These are phyloP conservation scores for Gymnothorax reevesii DNA, from an alignment of 2,797 vertebrate genomes.

Conservation along the genomic window DNA sequence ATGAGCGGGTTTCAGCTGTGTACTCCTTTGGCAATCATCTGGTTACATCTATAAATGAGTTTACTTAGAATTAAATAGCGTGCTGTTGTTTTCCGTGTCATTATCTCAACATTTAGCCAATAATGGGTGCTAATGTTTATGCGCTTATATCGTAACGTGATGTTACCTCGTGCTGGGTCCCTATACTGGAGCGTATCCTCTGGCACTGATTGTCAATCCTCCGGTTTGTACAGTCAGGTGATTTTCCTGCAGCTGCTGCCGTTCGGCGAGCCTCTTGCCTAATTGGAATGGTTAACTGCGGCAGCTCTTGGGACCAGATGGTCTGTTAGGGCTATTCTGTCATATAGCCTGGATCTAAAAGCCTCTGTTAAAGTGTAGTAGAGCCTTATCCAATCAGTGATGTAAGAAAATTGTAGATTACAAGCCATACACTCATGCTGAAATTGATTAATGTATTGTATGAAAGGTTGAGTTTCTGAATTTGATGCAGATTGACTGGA, in stretches of 20 bases:
- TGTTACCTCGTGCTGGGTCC: not conserved
- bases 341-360: slow-evolving; percentile 1
- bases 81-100: not conserved
- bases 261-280: slow-evolving; percentile 22
- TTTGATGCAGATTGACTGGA: not conserved
- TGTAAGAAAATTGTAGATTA: not conserved
- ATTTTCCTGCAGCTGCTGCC: not conserved
- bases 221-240: slow-evolving; percentile 7
- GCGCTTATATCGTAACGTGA: not conserved
- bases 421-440: not conserved
- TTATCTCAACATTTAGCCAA: not conserved
- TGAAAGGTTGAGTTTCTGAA: slow-evolving; percentile 7
- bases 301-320: slow-evolving; percentile 20
- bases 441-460: slow-evolving; percentile 7
- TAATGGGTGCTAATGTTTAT: not conserved
- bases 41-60: not conserved
- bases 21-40: not conserved
- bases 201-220: not conserved
- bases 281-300: slow-evolving; percentile 27
- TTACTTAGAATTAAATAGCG: not conserved
- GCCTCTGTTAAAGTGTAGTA: not conserved
- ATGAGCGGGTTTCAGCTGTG: not conserved
- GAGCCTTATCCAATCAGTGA: not conserved
- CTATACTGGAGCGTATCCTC: not conserved
- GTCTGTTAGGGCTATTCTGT: slow-evolving; percentile 22